Evolutionary conservation across 2,113 vertebrate species (phyloP).

Genomic region (Polyodon spathula): DNA sequence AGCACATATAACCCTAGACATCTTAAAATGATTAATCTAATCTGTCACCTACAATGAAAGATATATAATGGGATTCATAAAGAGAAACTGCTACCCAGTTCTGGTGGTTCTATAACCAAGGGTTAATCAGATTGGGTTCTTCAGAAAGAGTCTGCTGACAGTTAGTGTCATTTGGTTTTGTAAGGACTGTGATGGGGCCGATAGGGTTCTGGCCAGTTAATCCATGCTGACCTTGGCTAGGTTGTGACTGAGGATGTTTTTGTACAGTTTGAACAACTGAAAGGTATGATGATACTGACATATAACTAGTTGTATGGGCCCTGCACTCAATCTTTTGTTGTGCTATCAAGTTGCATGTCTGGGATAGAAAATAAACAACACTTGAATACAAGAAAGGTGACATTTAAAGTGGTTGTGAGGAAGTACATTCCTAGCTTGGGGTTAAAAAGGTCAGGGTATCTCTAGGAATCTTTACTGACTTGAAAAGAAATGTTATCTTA

Average conservation of each 20-base stretch:
- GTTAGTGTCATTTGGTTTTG: constrained; percentile 65
- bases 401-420: constrained; percentile 57
- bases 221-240: constrained; percentile 64
- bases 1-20: constrained; percentile 41
- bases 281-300: constrained; percentile 59
- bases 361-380: constrained; percentile 43
- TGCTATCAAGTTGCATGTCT: constrained; percentile 61
- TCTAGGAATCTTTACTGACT: constrained; percentile 41
- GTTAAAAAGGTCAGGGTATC: constrained; percentile 55
- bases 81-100: constrained; percentile 47
- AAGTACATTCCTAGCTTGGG: constrained; percentile 39
- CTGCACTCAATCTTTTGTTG: constrained; percentile 59
- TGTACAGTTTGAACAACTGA: constrained; percentile 64
- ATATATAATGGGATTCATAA: constrained; percentile 53
- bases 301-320: constrained; percentile 56
- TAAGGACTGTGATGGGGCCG: constrained; percentile 63
- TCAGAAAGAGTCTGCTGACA: constrained; percentile 64
- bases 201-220: constrained; percentile 70
- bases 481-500: constrained; percentile 48
- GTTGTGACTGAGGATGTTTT: constrained; percentile 60
- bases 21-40: constrained; percentile 61
- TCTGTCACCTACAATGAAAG: constrained; percentile 59
- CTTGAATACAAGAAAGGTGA: constrained; percentile 50
- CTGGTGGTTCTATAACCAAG: constrained; percentile 52
- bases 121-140: constrained; percentile 61